phyloP scores from a whole-genome alignment of 2,113 vertebrate species.

The Cariama cristata region DNA sequence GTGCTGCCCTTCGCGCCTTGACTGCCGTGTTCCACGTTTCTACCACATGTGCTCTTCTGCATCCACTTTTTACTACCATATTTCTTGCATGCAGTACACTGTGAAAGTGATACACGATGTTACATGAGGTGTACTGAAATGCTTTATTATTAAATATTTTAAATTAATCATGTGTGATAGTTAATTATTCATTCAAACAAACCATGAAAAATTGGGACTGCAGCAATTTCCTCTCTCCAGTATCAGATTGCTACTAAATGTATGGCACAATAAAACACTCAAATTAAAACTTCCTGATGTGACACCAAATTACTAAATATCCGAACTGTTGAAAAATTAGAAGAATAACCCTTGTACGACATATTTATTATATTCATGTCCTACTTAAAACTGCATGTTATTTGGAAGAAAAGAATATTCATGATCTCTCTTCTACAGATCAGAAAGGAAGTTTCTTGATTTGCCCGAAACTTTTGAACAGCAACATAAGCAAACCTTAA shows the following conservation, averaged over 20 bases:
- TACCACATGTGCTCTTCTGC: neutral
- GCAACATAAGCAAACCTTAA: neutral
- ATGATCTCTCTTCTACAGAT: conserved; percentile 36
- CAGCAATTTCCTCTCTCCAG: conserved; percentile 55
- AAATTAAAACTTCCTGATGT: conserved; percentile 69
- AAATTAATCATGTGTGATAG: conserved; percentile 63
- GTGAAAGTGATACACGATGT: neutral
- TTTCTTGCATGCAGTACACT: neutral
- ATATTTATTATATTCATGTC: conserved; percentile 41
- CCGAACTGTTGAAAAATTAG: conserved; percentile 50
- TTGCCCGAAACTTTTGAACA: conserved; percentile 30
- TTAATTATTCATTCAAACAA: conserved; percentile 71
- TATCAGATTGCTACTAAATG: conserved; percentile 48
- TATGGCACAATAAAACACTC: conserved; percentile 65
- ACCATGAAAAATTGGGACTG: conserved; percentile 59
- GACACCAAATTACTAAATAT: conserved; percentile 54
- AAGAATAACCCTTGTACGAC: conserved; percentile 4
- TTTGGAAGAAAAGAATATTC: conserved; percentile 47
- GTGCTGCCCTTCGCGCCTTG: fast-evolving
- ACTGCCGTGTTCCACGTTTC: neutral
- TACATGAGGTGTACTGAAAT: conserved; percentile 35
- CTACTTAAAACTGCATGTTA: conserved; percentile 39
- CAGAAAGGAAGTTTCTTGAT: conserved; percentile 53
- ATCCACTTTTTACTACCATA: neutral
- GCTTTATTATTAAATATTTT: conserved; percentile 64